These are phyloP conservation scores for Stenotaenia linearis DNA, from an alignment of 2,888 invertebrate species.

Conservation along the genomic window DNA sequence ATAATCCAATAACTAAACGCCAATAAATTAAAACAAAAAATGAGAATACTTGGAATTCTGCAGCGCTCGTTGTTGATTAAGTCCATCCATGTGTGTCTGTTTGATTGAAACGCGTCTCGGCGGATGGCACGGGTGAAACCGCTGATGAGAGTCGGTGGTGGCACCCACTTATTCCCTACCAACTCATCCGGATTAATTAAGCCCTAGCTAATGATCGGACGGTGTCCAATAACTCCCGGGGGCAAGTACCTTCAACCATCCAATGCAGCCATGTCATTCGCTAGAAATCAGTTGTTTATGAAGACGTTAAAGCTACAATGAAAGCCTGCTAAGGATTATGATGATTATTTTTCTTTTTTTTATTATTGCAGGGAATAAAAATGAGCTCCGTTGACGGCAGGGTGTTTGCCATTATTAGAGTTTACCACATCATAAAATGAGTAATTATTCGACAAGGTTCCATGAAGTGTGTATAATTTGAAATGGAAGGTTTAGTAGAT, in stretches of 20 bases:
- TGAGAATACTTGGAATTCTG: neutral
- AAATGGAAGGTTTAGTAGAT: neutral
- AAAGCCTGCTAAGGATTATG: neutral
- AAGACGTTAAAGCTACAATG: neutral
- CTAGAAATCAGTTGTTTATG: neutral
- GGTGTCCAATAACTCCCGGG: neutral
- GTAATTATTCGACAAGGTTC: neutral
- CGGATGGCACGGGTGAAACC: neutral
- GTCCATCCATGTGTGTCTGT: neutral
- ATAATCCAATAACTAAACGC: neutral
- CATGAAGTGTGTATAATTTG: neutral
- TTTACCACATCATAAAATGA: neutral
- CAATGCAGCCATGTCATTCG: neutral
- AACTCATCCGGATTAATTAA: conserved; percentile 11
- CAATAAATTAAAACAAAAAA: neutral
- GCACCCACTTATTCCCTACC: neutral
- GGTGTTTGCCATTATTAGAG: neutral
- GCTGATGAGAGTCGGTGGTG: conserved; percentile 11
- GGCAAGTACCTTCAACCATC: neutral
- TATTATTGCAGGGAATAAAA: neutral
- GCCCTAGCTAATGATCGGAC: neutral
- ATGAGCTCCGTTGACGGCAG: neutral
- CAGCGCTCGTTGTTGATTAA: neutral
- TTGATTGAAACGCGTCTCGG: neutral
- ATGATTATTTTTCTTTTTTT: neutral